Percentiles rank a stretch among this genome's conserved stretches.
Evolutionary conservation across 2,888 invertebrate genomes (phyloP).

Genomic region (Diaprepes abbreviatus): DNA sequence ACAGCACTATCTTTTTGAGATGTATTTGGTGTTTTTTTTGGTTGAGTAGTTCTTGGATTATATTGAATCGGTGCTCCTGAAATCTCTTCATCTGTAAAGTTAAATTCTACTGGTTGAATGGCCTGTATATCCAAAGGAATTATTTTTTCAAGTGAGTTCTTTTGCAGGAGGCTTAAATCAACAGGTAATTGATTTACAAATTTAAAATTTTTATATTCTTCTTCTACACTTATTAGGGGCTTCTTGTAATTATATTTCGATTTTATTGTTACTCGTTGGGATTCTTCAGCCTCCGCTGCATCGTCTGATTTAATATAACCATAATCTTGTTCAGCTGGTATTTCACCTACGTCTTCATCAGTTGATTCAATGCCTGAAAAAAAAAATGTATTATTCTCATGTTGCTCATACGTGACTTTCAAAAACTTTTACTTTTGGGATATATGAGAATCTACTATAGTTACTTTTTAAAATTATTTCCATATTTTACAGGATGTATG

Average conservation of each 20-base stretch:
- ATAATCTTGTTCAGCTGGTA: conserved; percentile 13
- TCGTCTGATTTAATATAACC: conserved; percentile 42
- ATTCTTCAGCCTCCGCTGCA: conserved; percentile 40
- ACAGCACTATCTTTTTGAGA: conserved; percentile 34
- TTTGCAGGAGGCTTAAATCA: conserved; percentile 56
- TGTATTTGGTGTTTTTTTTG: not conserved
- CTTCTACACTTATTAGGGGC: conserved; percentile 37
- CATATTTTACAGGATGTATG: too few relatives aligned
- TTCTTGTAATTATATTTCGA: conserved; percentile 46
- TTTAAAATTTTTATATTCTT: conserved; percentile 42
- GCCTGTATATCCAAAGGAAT: conserved; percentile 58
- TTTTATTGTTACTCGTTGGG: conserved; percentile 42
- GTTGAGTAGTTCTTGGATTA: not conserved
- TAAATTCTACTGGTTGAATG: conserved; percentile 59
- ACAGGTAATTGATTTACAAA: conserved; percentile 53
- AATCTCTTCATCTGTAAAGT: conserved; percentile 45
- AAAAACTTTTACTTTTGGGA: too few relatives aligned
- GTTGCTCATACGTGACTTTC: too few relatives aligned
- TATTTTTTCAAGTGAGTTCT: conserved; percentile 52
- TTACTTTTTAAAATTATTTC: too few relatives aligned
- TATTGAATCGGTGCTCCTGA: not conserved
- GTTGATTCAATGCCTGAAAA: not conserved
- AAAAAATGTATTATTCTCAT: too few relatives aligned
- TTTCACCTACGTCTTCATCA: conserved; percentile 23
- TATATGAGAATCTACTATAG: too few relatives aligned